These are phyloP conservation scores for Aleiodes alternator DNA, from an alignment of 2,888 invertebrate species.

Conservation along the genomic window DNA sequence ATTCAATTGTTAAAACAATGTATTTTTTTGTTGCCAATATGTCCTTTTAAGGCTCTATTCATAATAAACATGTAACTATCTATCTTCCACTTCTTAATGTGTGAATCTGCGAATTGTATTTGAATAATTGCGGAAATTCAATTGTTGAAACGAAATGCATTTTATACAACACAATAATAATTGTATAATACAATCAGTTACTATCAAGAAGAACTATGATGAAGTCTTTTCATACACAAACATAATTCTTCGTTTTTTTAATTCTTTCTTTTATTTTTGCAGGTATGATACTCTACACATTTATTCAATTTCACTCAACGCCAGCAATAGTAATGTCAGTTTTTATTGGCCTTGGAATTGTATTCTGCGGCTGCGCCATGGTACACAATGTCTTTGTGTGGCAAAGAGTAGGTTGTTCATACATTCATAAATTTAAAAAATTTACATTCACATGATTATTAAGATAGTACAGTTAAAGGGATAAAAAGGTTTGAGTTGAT, in stretches of 20 bases:
- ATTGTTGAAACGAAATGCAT: not conserved
- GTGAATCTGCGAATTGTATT: no score
- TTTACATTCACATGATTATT: constrained; percentile 45
- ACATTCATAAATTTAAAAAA: constrained; percentile 38
- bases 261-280: constrained; percentile 67
- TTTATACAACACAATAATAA: not conserved
- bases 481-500: not conserved
- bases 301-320: constrained; percentile 94
- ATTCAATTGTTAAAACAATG: no score
- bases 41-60: no score
- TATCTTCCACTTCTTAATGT: no score
- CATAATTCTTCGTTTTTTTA: no score
- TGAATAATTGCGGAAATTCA: no score
- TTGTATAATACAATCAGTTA: no score
- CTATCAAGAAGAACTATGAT: not conserved
- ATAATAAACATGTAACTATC: no score
- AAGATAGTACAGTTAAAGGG: constrained; percentile 17
- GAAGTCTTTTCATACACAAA: not conserved
- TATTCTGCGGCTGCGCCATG: constrained; percentile 95
- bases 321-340: constrained; percentile 94
- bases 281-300: constrained; percentile 94
- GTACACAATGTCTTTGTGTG: constrained; percentile 96
- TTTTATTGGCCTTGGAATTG: constrained; percentile 92
- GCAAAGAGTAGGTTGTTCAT: constrained; percentile 81
- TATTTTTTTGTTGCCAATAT: no score